Base-by-base conservation (phyloP, 2,888 invertebrate genomes). In the Catocala fraxini region DNA sequence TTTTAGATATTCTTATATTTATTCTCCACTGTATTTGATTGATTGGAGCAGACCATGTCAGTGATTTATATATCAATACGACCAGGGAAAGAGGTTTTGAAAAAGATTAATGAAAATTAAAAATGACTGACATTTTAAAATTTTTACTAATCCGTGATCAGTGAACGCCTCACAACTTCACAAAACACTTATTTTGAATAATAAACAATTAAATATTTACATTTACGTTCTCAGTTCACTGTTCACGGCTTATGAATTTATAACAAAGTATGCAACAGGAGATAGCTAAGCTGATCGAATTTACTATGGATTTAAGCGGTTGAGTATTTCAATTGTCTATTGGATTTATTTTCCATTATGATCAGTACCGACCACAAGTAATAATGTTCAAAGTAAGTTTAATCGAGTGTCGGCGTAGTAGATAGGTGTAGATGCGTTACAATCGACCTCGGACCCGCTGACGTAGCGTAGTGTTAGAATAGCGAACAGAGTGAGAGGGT, bases 1-100 rank as follows among this genome's bases (percentile, higher is more conserved):
- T 95, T 95, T 95, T 95, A 95, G 95, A 95, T 95, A 95, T 95
- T 95, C 95, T 95, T 95, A 95, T 94, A 94, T 95, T 95, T 95
- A 95, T 95, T 95, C 95, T 95, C 95, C 92, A 91, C 89, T 92
- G 87, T 90, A 90, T 89, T 89, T 88, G 79, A 89, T 89, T 88
- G 75, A 88, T 90, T 82, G 88, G 84, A 87, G 82, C 84, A 84
- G 82, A 83, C 84, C 77, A 79, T 81, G 84, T 86, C 86, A 85
- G 79, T 77, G 79, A 79, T 80, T 77, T 77, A 77, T 77, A 73
- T 79, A 77, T 79, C 77, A 70, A 68, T 73, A 70, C 71, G 71
- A 77, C 73, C 70, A 75, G 71, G 77, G 76, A 77, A 80, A 75
- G 74, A 62, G 75, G 65, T 59, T 75, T 60, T 61, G 64, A 68